phyloP scores from a whole-genome alignment of 2,797 vertebrate species.

The Apodemus agrarius region DNA sequence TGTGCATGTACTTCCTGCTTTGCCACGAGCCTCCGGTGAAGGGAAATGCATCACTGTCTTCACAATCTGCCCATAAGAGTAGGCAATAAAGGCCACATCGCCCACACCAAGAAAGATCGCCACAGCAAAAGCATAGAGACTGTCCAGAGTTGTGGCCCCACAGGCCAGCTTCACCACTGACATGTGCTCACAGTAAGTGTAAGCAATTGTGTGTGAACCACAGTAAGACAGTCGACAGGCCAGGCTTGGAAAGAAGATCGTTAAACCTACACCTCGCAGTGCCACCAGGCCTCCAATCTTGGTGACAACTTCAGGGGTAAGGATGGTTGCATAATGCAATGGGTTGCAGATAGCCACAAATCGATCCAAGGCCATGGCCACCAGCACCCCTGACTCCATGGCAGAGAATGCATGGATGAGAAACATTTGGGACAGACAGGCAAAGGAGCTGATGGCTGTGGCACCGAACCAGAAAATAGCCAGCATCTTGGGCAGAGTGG shows the following conservation, averaged over 20 bases:
- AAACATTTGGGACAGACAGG: conserved; percentile 86
- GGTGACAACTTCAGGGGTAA: conserved; percentile 33
- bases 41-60: conserved; percentile 78
- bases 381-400: conserved; percentile 74
- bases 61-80: conserved; percentile 89
- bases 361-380: conserved; percentile 85
- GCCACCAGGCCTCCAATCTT: conserved; percentile 64
- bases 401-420: conserved; percentile 80
- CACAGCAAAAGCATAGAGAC: conserved; percentile 85
- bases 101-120: conserved; percentile 88
- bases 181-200: conserved; percentile 93
- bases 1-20: conserved; percentile 89
- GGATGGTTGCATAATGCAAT: conserved; percentile 70
- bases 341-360: conserved; percentile 86
- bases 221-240: conserved; percentile 85
- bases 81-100: conserved; percentile 88
- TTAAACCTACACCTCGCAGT: conserved; percentile 53
- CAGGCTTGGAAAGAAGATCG: conserved; percentile 69
- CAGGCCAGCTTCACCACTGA: conserved; percentile 90
- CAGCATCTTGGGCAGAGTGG: conserved; percentile 85
- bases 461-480: conserved; percentile 74
- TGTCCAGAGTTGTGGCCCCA: conserved; percentile 76
- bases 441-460: conserved; percentile 47
- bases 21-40: conserved; percentile 84
- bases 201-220: conserved; percentile 85